phyloP scores from a whole-genome alignment of 2,113 vertebrate species.

The Galbula dea region DNA sequence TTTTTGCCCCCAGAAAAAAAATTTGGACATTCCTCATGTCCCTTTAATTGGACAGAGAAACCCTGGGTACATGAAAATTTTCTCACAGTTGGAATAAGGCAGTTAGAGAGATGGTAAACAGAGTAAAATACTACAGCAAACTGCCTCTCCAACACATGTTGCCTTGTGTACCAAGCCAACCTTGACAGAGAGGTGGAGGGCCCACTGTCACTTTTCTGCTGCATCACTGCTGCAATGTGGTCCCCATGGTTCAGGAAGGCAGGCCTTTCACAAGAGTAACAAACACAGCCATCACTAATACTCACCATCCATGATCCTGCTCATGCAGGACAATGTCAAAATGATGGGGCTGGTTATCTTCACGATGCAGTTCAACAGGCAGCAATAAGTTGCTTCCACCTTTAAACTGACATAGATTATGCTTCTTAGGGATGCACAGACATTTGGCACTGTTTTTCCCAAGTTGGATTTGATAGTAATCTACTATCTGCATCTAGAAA shows the following conservation, averaged over 20 bases:
- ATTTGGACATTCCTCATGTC: too few relatives aligned
- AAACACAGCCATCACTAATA: fast-evolving
- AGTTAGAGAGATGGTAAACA: background rate
- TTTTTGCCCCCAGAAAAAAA: too few relatives aligned
- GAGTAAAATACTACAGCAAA: background rate
- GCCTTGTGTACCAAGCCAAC: background rate
- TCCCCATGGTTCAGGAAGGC: background rate
- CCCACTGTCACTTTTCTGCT: background rate
- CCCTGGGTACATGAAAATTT: background rate
- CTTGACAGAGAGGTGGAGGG: background rate
- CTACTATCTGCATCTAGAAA: background rate
- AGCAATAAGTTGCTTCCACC: background rate
- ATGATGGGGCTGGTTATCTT: background rate
- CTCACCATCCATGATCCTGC: background rate
- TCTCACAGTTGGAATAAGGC: background rate
- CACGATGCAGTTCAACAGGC: background rate
- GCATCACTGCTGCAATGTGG: background rate
- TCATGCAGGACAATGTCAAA: background rate
- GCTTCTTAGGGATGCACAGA: background rate
- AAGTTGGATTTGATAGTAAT: background rate
- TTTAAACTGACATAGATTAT: background rate
- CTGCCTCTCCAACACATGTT: fast-evolving
- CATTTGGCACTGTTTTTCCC: background rate
- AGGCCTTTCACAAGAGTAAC: fast-evolving
- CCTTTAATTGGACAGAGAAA: too few relatives aligned